Evolutionary conservation across 2,113 vertebrate genomes (phyloP).

Genomic region (Telmatochromis bifrenatus): DNA sequence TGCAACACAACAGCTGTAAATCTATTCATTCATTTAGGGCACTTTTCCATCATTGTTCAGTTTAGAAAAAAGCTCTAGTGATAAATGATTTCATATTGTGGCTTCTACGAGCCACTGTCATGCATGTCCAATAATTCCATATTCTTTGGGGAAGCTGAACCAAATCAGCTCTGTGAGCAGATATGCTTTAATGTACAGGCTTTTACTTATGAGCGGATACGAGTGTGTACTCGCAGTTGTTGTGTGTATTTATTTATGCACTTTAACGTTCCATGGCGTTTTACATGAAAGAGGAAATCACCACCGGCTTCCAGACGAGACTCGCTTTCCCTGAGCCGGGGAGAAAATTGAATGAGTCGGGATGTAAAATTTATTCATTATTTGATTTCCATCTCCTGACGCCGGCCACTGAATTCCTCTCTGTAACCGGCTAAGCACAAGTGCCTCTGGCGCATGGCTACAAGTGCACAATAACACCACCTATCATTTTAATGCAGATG

Average conservation of each 20-base stretch:
- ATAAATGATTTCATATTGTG: background rate
- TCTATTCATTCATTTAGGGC: too few species aligned
- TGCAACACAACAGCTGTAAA: background rate
- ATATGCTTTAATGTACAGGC: background rate
- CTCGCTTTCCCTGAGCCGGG: background rate
- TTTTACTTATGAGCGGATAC: background rate
- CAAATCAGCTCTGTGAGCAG: background rate
- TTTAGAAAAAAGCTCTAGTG: background rate
- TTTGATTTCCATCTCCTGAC: slow-evolving; percentile 57
- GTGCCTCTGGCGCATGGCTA: slow-evolving; percentile 16
- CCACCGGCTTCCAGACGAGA: background rate
- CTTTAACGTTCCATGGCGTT: background rate
- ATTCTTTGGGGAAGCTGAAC: background rate
- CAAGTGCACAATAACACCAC: slow-evolving; percentile 57
- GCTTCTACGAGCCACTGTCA: background rate
- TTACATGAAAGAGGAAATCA: slow-evolving; percentile 23
- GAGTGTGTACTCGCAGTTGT: background rate
- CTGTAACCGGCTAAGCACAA: slow-evolving; percentile 4
- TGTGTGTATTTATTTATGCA: background rate
- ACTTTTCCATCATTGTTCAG: background rate
- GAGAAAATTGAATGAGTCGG: slow-evolving; percentile 48
- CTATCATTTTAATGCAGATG: slow-evolving; percentile 68
- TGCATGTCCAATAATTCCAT: background rate
- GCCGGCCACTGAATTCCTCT: background rate
- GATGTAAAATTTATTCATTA: slow-evolving; percentile 60